Conservation (phyloP, 2,113 vertebrate genomes). For the Odontophorus gujanensis region DNA sequence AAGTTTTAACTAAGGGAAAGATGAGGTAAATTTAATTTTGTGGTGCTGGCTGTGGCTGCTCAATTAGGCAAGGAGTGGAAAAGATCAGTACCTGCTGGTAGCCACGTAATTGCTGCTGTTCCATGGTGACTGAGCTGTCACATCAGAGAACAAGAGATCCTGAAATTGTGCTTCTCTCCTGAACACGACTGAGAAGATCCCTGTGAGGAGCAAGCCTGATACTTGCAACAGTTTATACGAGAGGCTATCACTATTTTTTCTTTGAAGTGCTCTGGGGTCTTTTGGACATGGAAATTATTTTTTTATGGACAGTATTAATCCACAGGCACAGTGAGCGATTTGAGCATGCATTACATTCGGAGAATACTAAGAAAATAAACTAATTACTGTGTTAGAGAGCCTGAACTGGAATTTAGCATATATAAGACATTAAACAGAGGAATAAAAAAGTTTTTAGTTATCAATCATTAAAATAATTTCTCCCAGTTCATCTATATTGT, state of each 20-base stretch:
- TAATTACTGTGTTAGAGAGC: neutral
- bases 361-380: neutral
- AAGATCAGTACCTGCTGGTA: neutral
- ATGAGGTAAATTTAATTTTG: neutral
- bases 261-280: neutral
- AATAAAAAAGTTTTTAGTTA: neutral
- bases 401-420: neutral
- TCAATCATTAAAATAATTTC: neutral
- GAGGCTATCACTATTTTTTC: neutral
- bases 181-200: neutral
- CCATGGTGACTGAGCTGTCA: neutral
- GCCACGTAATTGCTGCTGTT: neutral
- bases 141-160: neutral
- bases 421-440: neutral
- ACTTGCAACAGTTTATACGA: neutral
- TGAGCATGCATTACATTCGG: rapidly evolving
- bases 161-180: neutral
- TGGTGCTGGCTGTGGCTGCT: neutral
- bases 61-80: neutral
- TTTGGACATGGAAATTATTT: neutral
- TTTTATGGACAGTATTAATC: neutral
- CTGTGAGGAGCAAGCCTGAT: neutral
- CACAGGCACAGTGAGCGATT: neutral
- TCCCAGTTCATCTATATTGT: neutral
- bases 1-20: neutral